phyloP scores from a whole-genome alignment of 1,140 invertebrate genomes.

The Mizuhopecten yessoensis region DNA sequence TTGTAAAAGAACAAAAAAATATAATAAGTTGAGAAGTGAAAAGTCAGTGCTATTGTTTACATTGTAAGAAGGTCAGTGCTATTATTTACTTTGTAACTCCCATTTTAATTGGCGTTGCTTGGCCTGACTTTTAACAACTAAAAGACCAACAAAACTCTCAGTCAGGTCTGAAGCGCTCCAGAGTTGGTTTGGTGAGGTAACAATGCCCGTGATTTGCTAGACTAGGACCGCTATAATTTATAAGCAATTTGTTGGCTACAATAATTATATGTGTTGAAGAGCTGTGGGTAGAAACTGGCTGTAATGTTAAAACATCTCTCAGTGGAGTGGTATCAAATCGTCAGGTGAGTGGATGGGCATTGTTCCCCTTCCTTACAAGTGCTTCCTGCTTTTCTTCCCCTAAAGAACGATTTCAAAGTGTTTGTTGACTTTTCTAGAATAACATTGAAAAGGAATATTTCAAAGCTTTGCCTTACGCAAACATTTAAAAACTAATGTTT shows the following conservation, averaged over 20 bases:
- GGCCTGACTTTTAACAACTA: not conserved
- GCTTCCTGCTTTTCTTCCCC: not conserved
- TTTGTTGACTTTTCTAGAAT: conserved; percentile 6
- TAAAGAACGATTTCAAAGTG: not conserved
- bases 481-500: conserved; percentile 12
- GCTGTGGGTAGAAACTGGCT: not conserved
- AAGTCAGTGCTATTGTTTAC: conserved; percentile 18
- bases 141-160: not conserved
- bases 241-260: conserved; percentile 23
- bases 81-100: conserved; percentile 26
- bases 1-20: not conserved
- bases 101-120: not conserved
- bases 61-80: not conserved
- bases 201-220: not conserved
- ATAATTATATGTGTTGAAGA: conserved; percentile 2
- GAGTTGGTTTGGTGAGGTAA: not conserved
- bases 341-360: not conserved
- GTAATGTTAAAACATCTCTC: conserved; percentile 23
- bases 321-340: not conserved
- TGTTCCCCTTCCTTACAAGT: not conserved
- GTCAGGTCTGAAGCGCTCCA: not conserved
- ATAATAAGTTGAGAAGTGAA: not conserved
- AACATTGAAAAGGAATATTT: conserved; percentile 29
- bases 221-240: not conserved
- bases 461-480: not conserved